Base-by-base conservation (phyloP, 2,113 vertebrate genomes). In the Cochlearius cochlearius region DNA sequence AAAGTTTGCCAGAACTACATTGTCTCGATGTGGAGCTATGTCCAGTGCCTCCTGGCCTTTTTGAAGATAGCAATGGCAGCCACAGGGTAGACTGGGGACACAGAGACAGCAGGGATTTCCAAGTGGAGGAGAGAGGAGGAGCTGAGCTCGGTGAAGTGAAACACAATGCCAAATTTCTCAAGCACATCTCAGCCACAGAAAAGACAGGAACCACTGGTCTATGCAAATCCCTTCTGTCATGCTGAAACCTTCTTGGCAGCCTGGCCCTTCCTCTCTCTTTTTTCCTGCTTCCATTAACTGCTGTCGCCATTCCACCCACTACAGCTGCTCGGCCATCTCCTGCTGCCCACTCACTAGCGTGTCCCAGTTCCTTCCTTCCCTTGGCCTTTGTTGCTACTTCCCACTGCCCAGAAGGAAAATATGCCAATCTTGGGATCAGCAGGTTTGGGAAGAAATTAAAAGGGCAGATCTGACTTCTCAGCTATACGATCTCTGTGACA, bases 151-250 rank as follows among this genome's bases (percentile, higher is more conserved):
- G 52, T 58, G 38, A 58, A 69, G 71, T 3, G 34, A 88, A 95
- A 66, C 47, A 63, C 36, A 45, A 23, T 32, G 75, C 67, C 67
- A 66, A 83, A 94, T 78, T 90, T 87, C 72, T 89, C 29, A 32
- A 92, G 82, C 58, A 69, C 7, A 0, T 88, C 55, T 88, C 55
- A 63, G 50, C 53, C 55, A 80, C 59, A 71, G 75, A 92, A 93
- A 88, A 91, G 53, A 77, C 72, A 86, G 72, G 63, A 97, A 63
- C 59, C 52, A 96, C 20, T 80, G 88, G 59, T 78, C 88, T 96
- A 56, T 92, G 75, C 34, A 93, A 95, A 94, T 92, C 68, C 72
- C 88, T 96, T 95, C 95, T 93, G 72, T 86, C 43, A 30, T 11
- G 21, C 55, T 63, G 41, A 95, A 96, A 76, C 45, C 72, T 88